Base-by-base conservation (phyloP, 2,888 invertebrate genomes). In the Rhagonycha lutea region DNA sequence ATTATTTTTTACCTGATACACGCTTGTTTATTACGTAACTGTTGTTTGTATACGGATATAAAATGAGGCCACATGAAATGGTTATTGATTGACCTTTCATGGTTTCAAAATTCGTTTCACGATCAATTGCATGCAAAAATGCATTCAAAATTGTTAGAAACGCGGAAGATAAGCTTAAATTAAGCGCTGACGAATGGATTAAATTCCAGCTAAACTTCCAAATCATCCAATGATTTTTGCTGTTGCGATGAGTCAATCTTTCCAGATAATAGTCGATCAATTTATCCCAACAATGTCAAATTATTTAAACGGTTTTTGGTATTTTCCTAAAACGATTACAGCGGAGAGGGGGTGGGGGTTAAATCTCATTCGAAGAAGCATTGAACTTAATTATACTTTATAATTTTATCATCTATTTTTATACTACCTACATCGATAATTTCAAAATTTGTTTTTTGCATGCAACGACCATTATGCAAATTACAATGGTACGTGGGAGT, bases 21-120 rank as follows among this genome's bases (percentile, higher is more conserved):
- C 70, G 61, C 9, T 61, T 24, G 29, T 65, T 65, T 24, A 24
- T 65, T 65, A 65, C 63, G 26, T 65, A 65, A 65, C 63, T 65
- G 14, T 71, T 71, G 71, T 71, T 71, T 71, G 71, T 71, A 60
- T 65, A 71, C 65, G 29, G 63, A 71, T 71, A 63, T 47, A 47
- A 23, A 71, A 70, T 70, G 62, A 70, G 70, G 70, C 61, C 61
- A 61, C 61, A 26, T 24, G 14, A 24, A 61, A 14, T 28, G 23
- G 26, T 69, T 70, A 69, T 61, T 26, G 62, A 62, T 65, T 62
- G 70, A 62, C 61, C 62, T 70, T 70, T 70, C 28, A 47, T 47
- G 47, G 47, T 62, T 26, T 60, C 23, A 18, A 65, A 24, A 24
- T 65, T 65, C 26, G 23, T 69, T 32, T 18, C 18, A 69, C 67